Conservation (phyloP, 2,797 vertebrate species). For the Hephaestus fuliginosus region DNA sequence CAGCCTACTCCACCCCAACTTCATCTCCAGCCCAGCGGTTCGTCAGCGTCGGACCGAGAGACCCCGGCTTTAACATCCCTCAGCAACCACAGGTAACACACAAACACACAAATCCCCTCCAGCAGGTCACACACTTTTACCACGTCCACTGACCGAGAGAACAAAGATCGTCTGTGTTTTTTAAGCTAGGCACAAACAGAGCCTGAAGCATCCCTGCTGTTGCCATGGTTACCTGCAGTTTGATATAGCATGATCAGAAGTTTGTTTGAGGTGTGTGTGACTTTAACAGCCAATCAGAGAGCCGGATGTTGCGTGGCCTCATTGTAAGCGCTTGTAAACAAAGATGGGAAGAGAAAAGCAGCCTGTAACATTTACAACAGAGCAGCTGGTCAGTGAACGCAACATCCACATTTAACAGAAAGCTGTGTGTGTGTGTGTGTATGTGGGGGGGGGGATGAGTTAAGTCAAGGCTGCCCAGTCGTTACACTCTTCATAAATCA, state of each 20-base stretch:
- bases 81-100: conserved; percentile 96
- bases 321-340: background rate
- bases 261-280: background rate
- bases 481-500: conserved; percentile 78
- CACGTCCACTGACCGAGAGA: too few relatives aligned
- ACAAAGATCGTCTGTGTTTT: too few relatives aligned
- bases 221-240: background rate
- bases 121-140: background rate
- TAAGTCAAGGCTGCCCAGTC: conserved; percentile 61
- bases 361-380: conserved; percentile 18
- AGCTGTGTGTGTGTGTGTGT: conserved; percentile 6
- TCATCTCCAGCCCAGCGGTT: conserved; percentile 98
- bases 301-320: background rate
- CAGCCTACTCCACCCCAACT: conserved; percentile 99
- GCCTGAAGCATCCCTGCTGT: background rate
- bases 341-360: background rate
- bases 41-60: conserved; percentile 98
- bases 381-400: conserved; percentile 59
- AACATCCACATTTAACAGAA: conserved; percentile 31
- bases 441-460: conserved; percentile 35
- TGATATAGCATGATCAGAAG: background rate
- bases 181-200: too few relatives aligned
- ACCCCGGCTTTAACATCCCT: conserved; percentile 99
- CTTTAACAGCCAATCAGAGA: conserved; percentile 30
- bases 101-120: background rate